Evolutionary conservation across 2,797 vertebrate species (phyloP).

Genomic region (Potorous gilbertii): DNA sequence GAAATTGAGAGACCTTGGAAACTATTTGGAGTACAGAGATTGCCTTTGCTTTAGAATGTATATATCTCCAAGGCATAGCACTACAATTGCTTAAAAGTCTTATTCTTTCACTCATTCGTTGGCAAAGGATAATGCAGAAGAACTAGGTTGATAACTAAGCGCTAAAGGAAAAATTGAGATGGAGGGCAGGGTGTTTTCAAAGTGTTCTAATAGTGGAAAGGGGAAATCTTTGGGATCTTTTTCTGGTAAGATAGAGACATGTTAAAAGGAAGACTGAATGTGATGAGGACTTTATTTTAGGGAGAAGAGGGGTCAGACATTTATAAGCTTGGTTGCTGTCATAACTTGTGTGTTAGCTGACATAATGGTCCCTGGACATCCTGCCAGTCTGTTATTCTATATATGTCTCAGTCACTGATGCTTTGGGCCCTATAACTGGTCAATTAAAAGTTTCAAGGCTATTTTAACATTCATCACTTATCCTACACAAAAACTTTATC

Average conservation of each 20-base stretch:
- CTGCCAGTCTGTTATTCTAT: not conserved
- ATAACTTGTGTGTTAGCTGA: not conserved
- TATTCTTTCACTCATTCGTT: not conserved
- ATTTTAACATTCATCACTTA: conserved; percentile 10
- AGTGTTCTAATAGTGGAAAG: not conserved
- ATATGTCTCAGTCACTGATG: not conserved
- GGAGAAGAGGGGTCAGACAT: not conserved
- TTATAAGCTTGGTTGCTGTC: not conserved
- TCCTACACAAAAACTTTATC: conserved; percentile 9
- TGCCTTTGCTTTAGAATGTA: not conserved
- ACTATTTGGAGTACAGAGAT: not conserved
- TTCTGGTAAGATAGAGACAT: not conserved
- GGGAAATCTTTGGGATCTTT: not conserved
- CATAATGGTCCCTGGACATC: not conserved
- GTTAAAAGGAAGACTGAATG: not conserved
- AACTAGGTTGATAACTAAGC: not conserved
- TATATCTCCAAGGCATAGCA: not conserved
- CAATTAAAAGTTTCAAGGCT: not conserved
- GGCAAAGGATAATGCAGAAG: not conserved
- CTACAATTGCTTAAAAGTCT: not conserved
- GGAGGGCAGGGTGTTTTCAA: not conserved
- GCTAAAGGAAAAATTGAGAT: not conserved
- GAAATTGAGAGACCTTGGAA: not conserved
- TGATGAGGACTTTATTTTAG: not conserved
- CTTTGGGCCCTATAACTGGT: not conserved